Evolutionary conservation across 2,113 vertebrate species (phyloP).

Genomic region (Gracilinanus agilis): DNA sequence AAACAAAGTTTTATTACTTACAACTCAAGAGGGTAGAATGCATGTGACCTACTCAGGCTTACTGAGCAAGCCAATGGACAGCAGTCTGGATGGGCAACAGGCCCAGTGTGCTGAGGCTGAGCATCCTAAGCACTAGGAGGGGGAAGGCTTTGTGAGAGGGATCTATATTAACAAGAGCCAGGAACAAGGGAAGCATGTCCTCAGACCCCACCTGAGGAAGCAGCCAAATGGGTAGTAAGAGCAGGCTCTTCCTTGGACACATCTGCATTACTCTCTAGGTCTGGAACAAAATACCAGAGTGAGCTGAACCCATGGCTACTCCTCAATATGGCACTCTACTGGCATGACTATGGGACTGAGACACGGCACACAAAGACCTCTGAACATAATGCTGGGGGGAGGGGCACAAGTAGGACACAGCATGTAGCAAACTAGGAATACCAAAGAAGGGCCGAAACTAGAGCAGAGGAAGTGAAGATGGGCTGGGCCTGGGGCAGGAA

Average conservation of each 20-base stretch:
- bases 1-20: background rate
- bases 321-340: background rate
- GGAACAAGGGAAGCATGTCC: background rate
- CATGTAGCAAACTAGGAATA: background rate
- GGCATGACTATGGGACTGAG: background rate
- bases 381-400: too few relatives aligned
- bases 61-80: background rate
- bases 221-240: background rate
- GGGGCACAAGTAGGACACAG: background rate
- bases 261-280: background rate
- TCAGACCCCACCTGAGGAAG: background rate
- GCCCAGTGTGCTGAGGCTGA: background rate
- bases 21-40: background rate
- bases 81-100: background rate
- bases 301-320: background rate
- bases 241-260: background rate
- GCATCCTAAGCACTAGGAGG: too few relatives aligned
- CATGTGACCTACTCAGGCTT: background rate
- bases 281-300: background rate
- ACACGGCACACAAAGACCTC: background rate
- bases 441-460: background rate
- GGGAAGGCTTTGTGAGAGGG: background rate
- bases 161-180: background rate
- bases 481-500: background rate
- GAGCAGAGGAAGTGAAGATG: background rate